Percentiles rank a stretch among this genome's conserved stretches.
Evolutionary conservation across 2,888 invertebrate genomes (phyloP).

Genomic region (Ypsolopha scabrella): DNA sequence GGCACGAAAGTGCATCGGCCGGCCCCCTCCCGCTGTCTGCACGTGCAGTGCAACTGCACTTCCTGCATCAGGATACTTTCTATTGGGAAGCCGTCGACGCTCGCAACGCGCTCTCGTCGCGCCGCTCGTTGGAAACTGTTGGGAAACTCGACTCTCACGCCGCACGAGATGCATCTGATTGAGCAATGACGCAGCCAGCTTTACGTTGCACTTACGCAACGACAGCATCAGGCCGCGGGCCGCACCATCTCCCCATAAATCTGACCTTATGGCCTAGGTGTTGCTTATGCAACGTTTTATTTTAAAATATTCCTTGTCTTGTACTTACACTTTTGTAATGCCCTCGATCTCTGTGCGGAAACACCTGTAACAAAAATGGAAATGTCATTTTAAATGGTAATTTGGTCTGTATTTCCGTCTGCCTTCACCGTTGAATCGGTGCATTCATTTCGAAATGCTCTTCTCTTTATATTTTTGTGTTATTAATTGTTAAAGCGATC

Average conservation of each 20-base stretch:
- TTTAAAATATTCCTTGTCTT: background rate
- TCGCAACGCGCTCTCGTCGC: slow-evolving; percentile 36
- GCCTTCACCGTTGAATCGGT: too few relatives aligned
- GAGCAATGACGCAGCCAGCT: slow-evolving; percentile 17
- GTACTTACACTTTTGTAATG: slow-evolving; percentile 48
- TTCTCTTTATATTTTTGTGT: background rate
- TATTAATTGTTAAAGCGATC: background rate
- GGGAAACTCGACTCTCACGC: slow-evolving; percentile 59
- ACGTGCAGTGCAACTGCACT: slow-evolving; percentile 36
- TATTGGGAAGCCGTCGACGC: slow-evolving; percentile 52
- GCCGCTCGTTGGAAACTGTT: slow-evolving; percentile 31
- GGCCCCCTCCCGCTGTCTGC: slow-evolving; percentile 32
- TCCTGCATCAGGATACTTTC: slow-evolving; percentile 65
- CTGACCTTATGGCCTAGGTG: slow-evolving; percentile 4
- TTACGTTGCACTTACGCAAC: slow-evolving; percentile 52
- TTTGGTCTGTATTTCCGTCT: too few relatives aligned
- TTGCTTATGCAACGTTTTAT: background rate
- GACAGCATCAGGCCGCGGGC: slow-evolving; percentile 2
- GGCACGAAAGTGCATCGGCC: slow-evolving; percentile 67
- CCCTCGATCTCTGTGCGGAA: slow-evolving; percentile 18
- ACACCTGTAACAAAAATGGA: slow-evolving; percentile 30
- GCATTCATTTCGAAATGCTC: too few relatives aligned
- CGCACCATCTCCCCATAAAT: slow-evolving; percentile 1
- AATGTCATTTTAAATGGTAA: background rate
- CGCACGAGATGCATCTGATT: slow-evolving; percentile 38